Evolutionary conservation across 2,797 vertebrate species (phyloP).

Genomic region (Sebastes trivittatus): DNA sequence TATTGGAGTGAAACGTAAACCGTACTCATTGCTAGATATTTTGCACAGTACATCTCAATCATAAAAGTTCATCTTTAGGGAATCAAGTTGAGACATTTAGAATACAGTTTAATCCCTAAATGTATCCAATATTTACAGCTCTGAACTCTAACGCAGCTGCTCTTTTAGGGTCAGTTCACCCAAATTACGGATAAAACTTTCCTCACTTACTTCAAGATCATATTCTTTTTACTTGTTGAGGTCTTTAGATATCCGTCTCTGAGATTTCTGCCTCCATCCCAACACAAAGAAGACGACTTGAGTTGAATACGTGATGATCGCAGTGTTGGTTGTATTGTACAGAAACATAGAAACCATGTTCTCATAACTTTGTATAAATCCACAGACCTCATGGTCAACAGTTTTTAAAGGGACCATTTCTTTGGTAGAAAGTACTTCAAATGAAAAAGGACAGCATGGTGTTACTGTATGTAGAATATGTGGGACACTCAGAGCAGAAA

Average conservation of each 20-base stretch:
- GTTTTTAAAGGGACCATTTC: background rate
- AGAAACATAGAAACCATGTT: background rate
- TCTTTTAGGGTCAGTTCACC: background rate
- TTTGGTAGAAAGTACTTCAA: background rate
- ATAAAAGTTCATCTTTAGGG: background rate
- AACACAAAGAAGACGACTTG: background rate
- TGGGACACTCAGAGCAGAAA: background rate
- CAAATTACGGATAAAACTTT: background rate
- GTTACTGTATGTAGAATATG: background rate
- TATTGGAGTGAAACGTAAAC: background rate
- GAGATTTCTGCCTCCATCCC: background rate
- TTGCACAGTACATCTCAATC: background rate
- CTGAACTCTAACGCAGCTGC: background rate
- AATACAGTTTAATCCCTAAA: background rate
- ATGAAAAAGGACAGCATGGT: background rate
- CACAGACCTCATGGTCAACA: background rate
- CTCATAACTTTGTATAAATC: background rate
- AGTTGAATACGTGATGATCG: background rate
- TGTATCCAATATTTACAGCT: background rate
- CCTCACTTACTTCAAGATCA: background rate
- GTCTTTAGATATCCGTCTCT: background rate
- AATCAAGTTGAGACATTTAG: background rate
- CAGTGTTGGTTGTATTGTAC: background rate
- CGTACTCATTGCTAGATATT: background rate
- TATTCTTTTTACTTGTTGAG: background rate